phyloP scores from a whole-genome alignment of 2,113 vertebrate genomes.

The Thymallus thymallus region DNA sequence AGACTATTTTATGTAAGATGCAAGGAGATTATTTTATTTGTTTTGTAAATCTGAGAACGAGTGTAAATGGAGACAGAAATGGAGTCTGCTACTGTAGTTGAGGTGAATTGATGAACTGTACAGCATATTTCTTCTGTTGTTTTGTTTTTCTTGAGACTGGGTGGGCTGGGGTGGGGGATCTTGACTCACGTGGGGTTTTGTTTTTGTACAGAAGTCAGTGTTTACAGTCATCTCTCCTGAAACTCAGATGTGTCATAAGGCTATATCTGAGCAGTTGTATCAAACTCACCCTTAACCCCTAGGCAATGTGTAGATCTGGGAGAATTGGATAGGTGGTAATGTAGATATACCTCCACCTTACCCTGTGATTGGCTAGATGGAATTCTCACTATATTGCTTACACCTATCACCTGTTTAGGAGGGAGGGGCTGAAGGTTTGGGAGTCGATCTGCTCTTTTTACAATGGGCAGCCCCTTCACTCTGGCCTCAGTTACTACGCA shows the following conservation, averaged over 20 bases:
- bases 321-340: not conserved
- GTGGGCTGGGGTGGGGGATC: constrained; percentile 26
- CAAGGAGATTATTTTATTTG: constrained; percentile 65
- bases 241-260: constrained; percentile 47
- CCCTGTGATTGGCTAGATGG: no score
- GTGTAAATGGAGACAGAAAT: constrained; percentile 30
- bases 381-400: no score
- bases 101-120: constrained; percentile 55
- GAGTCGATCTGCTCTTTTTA: not conserved
- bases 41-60: constrained; percentile 50
- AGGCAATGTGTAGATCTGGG: not conserved
- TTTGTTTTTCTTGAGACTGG: constrained; percentile 51
- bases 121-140: constrained; percentile 53
- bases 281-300: not conserved
- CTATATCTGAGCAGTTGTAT: not conserved
- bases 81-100: constrained; percentile 10
- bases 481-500: constrained; percentile 36
- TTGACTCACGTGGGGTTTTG: constrained; percentile 33
- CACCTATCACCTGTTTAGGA: not conserved
- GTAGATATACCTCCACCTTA: no score
- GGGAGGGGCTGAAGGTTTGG: no score
- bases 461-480: constrained; percentile 2
- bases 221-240: constrained; percentile 70
- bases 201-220: constrained; percentile 75
- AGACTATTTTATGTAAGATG: constrained; percentile 77